Base-by-base conservation (phyloP, 2,888 invertebrate genomes). In the Steromphala cineraria region DNA sequence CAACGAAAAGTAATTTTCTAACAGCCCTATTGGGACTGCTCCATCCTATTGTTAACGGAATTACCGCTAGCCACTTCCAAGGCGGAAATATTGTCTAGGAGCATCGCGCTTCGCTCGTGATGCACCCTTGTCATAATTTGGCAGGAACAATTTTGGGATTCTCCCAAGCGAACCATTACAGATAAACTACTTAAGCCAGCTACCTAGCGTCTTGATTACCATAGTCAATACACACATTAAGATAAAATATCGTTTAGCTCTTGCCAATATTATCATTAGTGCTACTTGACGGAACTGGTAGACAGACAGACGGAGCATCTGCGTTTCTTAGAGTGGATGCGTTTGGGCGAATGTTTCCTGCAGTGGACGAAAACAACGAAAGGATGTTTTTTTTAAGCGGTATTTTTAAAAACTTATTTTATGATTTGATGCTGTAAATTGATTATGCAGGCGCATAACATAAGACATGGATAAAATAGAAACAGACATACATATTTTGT, bases 1-100 rank as follows among this genome's bases (percentile, higher is more conserved):
- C 46, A 52, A 75, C 40, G 24, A 52, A 75, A 75, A 75, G 75
- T 75, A 75, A 75, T 75, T 75, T 52, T 75, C 46, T 75, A 75
- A 75, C 75, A 46, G 75, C 75, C 75, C 75, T 52, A 52, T 52
- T 75, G 75, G 52, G 75, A 75, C 13, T 10, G 8, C 15, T 24
- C 52, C 52, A 19, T 8, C 15, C 28, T 52, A 52, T 75, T 75
- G 62, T 62, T 62, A 28, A 62, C 62, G 24, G 28, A 62, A 13
- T 62, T 15, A 62, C 28, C 24, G 62, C 62, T 62, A 24, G 71
- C 71, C 71, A 21, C 71, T 46, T 74, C 71, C 31, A 40, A 17
- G 71, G 40, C 62, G 62, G 62, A 62, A 62, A 62, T 62, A 62
- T 62, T 62, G 24, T 62, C 62, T 62, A 15, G 62, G 62, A 62